A percentile compares a stretch with the other conserved stretches of the same genome.
phyloP scores from a whole-genome alignment of 2,888 invertebrate genomes.

The Sinohyriopsis cumingii region DNA sequence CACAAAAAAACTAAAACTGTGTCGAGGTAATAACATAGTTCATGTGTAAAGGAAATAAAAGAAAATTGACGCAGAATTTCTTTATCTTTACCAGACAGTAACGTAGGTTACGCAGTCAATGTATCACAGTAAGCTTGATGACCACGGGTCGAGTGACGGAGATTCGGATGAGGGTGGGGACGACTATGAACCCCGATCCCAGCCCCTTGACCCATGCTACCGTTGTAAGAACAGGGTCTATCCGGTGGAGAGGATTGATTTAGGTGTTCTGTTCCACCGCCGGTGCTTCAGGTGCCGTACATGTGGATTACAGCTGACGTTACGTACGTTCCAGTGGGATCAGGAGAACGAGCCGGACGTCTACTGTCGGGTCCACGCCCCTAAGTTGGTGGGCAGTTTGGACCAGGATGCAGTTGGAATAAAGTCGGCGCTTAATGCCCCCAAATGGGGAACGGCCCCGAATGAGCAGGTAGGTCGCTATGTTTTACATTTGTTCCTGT shows the following conservation, averaged over 20 bases:
- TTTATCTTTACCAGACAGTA: too few relatives aligned
- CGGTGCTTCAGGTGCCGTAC: constrained; percentile 97
- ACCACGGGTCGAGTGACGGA: constrained; percentile 43
- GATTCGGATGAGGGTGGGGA: constrained; percentile 55
- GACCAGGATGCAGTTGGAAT: constrained; percentile 77
- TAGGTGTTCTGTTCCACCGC: constrained; percentile 89
- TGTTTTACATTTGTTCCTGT: neutral
- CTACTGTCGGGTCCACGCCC: constrained; percentile 68
- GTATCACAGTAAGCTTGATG: constrained; percentile 31
- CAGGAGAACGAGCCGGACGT: constrained; percentile 66
- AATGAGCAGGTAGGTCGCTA: constrained; percentile 51
- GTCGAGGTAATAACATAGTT: too few relatives aligned
- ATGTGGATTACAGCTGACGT: constrained; percentile 79
- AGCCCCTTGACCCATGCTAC: constrained; percentile 76
- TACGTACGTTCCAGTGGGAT: constrained; percentile 68
- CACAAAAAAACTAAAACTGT: too few relatives aligned
- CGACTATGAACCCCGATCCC: constrained; percentile 38
- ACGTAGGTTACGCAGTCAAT: constrained; percentile 2
- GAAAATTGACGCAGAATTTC: too few relatives aligned
- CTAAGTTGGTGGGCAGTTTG: constrained; percentile 66
- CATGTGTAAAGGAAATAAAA: too few relatives aligned
- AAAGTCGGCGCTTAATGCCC: constrained; percentile 67
- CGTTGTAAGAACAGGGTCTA: constrained; percentile 95
- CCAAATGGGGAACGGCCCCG: constrained; percentile 44
- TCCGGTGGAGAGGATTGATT: constrained; percentile 91